Evolutionary conservation across 2,888 invertebrate species (phyloP).

Genomic region (Harmothoe impar): DNA sequence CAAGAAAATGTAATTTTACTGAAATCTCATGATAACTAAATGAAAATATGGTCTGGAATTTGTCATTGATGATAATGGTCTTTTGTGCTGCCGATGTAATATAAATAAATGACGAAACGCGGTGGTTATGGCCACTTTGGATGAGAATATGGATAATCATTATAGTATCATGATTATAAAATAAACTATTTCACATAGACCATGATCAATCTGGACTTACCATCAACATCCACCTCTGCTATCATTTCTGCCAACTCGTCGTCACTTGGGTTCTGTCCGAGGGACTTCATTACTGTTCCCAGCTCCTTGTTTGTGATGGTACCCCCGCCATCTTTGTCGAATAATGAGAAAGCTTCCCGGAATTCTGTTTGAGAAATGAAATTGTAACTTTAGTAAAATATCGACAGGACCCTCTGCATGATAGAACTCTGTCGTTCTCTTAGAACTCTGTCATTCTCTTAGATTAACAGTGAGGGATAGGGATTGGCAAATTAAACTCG

Average conservation of each 20-base stretch:
- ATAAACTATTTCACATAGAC: no score
- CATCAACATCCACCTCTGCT: slow-evolving; percentile 51
- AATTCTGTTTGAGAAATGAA: slow-evolving; percentile 41
- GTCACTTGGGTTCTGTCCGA: slow-evolving; percentile 55
- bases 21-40: no score
- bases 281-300: slow-evolving; percentile 58
- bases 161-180: no score
- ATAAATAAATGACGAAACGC: no score
- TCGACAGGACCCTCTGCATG: not conserved
- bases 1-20: not conserved
- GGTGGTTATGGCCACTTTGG: no score
- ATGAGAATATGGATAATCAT: no score
- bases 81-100: no score
- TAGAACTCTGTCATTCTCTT: not conserved
- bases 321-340: slow-evolving; percentile 65
- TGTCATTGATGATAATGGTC: no score
- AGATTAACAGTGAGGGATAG: not conserved
- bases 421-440: not conserved
- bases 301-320: slow-evolving; percentile 66
- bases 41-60: no score
- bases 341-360: slow-evolving; percentile 64
- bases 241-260: slow-evolving; percentile 51
- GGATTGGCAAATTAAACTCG: not conserved
- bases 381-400: not conserved
- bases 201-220: no score